Percentiles rank a stretch among this genome's conserved stretches.
Evolutionary conservation across 1,140 invertebrate species (phyloP).

Genomic region (Maconellicoccus hirsutus): DNA sequence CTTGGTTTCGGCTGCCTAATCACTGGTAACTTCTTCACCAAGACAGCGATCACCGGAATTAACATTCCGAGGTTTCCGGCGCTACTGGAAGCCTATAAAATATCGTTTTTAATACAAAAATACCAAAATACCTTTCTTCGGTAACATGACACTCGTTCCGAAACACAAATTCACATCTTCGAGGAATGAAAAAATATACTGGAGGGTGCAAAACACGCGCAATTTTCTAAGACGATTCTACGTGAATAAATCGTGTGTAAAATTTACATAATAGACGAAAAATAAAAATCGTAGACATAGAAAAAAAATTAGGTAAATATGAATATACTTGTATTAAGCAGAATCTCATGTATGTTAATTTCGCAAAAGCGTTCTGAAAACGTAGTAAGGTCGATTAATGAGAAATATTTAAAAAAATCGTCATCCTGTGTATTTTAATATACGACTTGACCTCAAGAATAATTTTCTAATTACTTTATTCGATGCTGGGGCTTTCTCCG

Average conservation of each 20-base stretch:
- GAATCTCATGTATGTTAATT: background rate
- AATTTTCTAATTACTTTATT: constrained; percentile 41
- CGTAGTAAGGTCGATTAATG: background rate
- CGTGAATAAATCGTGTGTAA: no score
- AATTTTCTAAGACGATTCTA: no score
- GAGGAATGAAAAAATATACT: no score
- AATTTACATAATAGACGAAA: background rate
- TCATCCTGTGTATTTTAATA: background rate
- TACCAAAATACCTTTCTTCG: background rate
- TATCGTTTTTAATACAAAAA: constrained; percentile 31
- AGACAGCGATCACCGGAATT: constrained; percentile 89
- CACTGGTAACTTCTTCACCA: constrained; percentile 71
- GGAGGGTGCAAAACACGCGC: no score
- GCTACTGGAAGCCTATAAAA: constrained; percentile 65
- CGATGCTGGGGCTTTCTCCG: constrained; percentile 64
- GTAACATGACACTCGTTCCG: no score
- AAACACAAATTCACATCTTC: no score
- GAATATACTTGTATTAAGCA: background rate
- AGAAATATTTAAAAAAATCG: constrained; percentile 29
- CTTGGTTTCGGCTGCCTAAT: constrained; percentile 84
- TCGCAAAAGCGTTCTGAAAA: background rate
- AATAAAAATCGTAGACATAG: no score
- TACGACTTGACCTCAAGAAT: no score
- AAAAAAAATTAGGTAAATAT: no score
- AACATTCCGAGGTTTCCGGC: constrained; percentile 94